Base-by-base conservation (phyloP, 1,140 invertebrate genomes). In the Galleria mellonella region DNA sequence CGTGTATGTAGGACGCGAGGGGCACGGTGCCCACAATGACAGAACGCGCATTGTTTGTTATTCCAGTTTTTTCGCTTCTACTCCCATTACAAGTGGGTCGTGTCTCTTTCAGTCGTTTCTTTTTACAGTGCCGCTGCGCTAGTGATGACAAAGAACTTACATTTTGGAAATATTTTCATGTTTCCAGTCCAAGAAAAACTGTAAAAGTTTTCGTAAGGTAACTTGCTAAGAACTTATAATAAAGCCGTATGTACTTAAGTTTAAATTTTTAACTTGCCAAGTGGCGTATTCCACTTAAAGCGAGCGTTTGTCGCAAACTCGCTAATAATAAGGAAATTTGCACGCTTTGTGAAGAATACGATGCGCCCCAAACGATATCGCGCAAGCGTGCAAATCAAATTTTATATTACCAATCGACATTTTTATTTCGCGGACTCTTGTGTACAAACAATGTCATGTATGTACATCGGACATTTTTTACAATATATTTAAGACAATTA, bases 281-380 rank as follows among this genome's bases (percentile, higher is more conserved):
- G 11, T 2, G 33, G 14, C 5, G 15, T 37, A 54, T 48, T 55
- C 46, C 38, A 33, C 11, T 38, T 29, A 30, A 17, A 51, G 17
- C 41, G 43, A 51, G 14, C 36, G 42, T 32, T 42, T 45, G 32
- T 41, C 38, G 47, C 42, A 31, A 51, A 44, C 45, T 51, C 44
- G 32, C 44, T 55, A 51, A 51, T 56, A 56, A 56, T 44, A 32
- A 32, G 12, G 53, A 37, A 51, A 47, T 55, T 43, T 15, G 35
- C 28, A 47, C 42, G 45, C 46, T 55, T 31, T 35, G 23, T 17
- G 29, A 6, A 5, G 17, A 23, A 6, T 23, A 3, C 2, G 6
- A 6, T 23, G 1, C 14, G 35, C 2, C 9, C 4, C 9, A 17
- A 23, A 13, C 15, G n/a, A 17, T n/a, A 17, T 13, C 1, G 4